Base-by-base conservation (phyloP, 92 coral and sea anemone species). In the Porites lobata region DNA sequence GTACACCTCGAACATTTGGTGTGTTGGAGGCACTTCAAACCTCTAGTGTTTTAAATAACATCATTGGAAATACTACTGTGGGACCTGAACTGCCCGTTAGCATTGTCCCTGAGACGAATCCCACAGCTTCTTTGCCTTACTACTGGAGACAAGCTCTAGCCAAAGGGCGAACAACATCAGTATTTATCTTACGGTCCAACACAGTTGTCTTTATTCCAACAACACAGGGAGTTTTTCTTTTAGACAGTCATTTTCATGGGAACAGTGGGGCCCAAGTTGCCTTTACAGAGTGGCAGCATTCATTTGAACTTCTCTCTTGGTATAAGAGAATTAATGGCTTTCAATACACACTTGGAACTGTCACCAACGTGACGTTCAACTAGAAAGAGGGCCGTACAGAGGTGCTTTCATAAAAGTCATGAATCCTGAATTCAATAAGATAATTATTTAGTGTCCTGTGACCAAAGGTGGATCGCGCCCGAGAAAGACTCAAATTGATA, bases 191-290 rank as follows among this genome's bases (percentile, higher is more conserved):
- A 2, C 18, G 50, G 4, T 80, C 78, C 38, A 89, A 76, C 29
- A 75, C 92, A 9, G 92, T 84, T 10, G 76, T 50, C 1, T 89
- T 84, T 76, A 32, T 89, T 15, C 85, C 88, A 76, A 75, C 79
- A 43, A n/a, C 80, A 43, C 73, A 43, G 15, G 85, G 71, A n/a
- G 26, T 62, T 87, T 87, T 79, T 43, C 71, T 86, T 57, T 59
- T 80, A 53, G 86, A 89, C 69, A 89, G 81, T 85, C 86, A 89
- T 79, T 62, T 84, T 9, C 88, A 83, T 59, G 78, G 89, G 6
- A 73, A 76, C 57, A 75, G 84, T 57, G 89, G 89, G 0, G 84
- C 92, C 47, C 76, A 74, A 19, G 85, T 89, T 7, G 85, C 81
- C 18, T 80, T 89, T 81, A 76, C 84, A 12, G 38, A 52, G 52